Base-by-base conservation (phyloP, 2,888 invertebrate species). In the Tribolium freemani region DNA sequence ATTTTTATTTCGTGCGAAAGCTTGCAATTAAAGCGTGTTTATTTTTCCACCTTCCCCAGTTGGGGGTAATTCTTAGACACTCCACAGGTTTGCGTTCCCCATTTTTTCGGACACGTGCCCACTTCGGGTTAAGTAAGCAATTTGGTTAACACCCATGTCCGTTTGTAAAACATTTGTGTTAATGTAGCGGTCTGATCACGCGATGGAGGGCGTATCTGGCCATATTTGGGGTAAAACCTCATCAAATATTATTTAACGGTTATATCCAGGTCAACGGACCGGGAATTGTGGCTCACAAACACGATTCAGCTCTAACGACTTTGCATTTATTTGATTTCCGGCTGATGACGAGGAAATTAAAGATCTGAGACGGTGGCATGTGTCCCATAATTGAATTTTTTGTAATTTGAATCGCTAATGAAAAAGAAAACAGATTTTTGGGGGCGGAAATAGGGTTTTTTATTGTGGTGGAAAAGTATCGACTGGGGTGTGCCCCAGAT, bases 191-290 rank as follows among this genome's bases (percentile, higher is more conserved):
- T 20, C 30, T 20, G 53, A 51, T 66, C 71, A 66, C 57, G 66
- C 66, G 60, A 66, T 57, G 21, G 48, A 57, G 66, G 66, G 58
- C 58, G 58, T 71, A 26, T 51, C 31, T 30, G 20, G 20, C 50
- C 57, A 56, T 57, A 64, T 71, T 58, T 66, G 45, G 63, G 53
- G 56, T 61, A 30, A 69, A 66, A 66, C 58, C 48, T 60, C 58
- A 67, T 58, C 53, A 67, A 66, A 71, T 66, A 71, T 66, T 71
- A 53, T 71, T 66, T 60, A 58, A 58, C 66, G 50, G 58, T 63
- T 63, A 46, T 53, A 45, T 71, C 26, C 51, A 68, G 68, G 68
- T 58, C 68, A 68, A 68, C 38, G 56, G 57, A 68, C 57, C 8
- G 30, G 38, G 44, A 26, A 6, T 54, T 16, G 44, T 54, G 54